phyloP scores from a whole-genome alignment of 1,140 invertebrate species.

The Panagrolaimus sp. region DNA sequence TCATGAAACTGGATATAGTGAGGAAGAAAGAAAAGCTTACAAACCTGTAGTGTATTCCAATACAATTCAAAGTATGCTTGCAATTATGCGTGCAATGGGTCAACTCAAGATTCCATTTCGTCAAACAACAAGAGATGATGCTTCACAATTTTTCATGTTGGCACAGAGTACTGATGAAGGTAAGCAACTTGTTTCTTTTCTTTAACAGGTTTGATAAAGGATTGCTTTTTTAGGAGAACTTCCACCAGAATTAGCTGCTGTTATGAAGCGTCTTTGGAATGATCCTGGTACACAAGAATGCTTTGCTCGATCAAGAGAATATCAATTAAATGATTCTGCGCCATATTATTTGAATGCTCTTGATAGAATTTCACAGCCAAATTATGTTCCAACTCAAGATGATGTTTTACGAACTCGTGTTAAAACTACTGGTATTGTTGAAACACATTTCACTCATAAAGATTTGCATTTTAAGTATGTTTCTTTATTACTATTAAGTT shows the following conservation, averaged over 20 bases:
- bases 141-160: constrained; percentile 51
- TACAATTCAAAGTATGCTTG: constrained; percentile 76
- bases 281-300: constrained; percentile 82
- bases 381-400: constrained; percentile 83
- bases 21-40: constrained; percentile 86
- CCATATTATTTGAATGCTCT: constrained; percentile 73
- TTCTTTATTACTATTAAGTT: constrained; percentile 73
- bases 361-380: constrained; percentile 72
- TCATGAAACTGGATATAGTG: constrained; percentile 84
- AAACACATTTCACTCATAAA: constrained; percentile 86
- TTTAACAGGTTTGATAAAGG: constrained; percentile 66
- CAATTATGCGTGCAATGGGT: constrained; percentile 89
- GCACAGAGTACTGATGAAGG: constrained; percentile 10
- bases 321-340: constrained; percentile 89
- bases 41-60: constrained; percentile 87
- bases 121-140: constrained; percentile 62
- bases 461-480: constrained; percentile 78
- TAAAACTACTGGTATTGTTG: constrained; percentile 88
- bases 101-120: constrained; percentile 82
- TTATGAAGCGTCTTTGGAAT: constrained; percentile 86
- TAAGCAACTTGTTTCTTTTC: not conserved
- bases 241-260: constrained; percentile 66
- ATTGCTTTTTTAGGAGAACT: constrained; percentile 90
- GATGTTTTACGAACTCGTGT: constrained; percentile 85
- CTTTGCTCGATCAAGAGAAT: constrained; percentile 75